phyloP scores from a whole-genome alignment of 2,113 vertebrate species.

The Syngnathus typhle region DNA sequence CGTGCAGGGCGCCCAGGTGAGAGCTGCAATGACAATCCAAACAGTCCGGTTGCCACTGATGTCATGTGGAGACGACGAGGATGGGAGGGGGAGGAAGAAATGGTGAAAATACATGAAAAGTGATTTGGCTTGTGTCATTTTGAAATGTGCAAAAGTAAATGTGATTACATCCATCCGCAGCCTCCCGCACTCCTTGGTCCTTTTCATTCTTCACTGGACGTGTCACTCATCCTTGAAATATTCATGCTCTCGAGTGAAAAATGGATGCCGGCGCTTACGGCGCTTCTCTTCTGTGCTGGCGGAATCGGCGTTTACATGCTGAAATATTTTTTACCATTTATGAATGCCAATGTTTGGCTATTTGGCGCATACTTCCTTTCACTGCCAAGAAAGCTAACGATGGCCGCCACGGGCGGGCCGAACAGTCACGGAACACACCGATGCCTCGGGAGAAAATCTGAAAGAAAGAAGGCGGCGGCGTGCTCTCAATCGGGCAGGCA shows the following conservation, averaged over 20 bases:
- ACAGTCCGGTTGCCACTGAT: too few species aligned
- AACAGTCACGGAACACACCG: constrained; percentile 67
- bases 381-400: constrained; percentile 65
- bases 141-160: constrained; percentile 59
- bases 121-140: constrained; percentile 61
- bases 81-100: constrained; percentile 1
- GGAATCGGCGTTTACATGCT: too few species aligned
- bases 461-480: constrained; percentile 26
- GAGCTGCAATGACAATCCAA: too few species aligned
- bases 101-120: constrained; percentile 25
- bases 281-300: too few species aligned
- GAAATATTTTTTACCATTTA: neutral
- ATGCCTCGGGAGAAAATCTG: constrained; percentile 48
- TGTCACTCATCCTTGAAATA: constrained; percentile 68
- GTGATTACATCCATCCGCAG: constrained; percentile 44
- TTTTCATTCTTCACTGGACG: constrained; percentile 65
- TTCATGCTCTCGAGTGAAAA: constrained; percentile 64
- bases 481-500: neutral
- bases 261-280: constrained; percentile 49
- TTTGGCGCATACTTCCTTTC: constrained; percentile 47
- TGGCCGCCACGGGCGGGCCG: constrained; percentile 61
- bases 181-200: constrained; percentile 18
- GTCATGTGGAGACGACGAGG: too few species aligned
- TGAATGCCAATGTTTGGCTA: constrained; percentile 1
- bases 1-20: too few species aligned